Evolutionary conservation across 1,140 invertebrate genomes (phyloP), one percentile per base, ranked within the genome.

Genomic region (Drosophila aff.): DNA sequence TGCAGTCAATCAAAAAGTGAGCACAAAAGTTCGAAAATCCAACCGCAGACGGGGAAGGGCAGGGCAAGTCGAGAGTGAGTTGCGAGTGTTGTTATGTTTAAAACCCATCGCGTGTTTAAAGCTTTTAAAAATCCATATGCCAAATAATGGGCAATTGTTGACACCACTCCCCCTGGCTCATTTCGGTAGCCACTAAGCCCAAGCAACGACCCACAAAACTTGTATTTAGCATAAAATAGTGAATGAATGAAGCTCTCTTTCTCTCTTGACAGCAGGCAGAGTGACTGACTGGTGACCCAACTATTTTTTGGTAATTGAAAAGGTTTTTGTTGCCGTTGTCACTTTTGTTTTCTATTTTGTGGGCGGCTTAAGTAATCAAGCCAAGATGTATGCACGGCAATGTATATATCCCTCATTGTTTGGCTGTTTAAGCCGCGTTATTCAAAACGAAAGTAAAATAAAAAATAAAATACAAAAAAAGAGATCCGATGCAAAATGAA

Each of bases 221-320:
- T 18, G 38, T 72, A 73, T 72, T 73, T 72, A 38, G 69, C 69
- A 61, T 72, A 72, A 50, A 61, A 61, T 43, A 26, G 55, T 41
- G 44, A 46, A 59, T 16, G 8, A 26, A 15, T 11, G 44, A 47
- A 11, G 8, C 18, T 15, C n/a, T 18, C 28, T 18, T 7, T 38
- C 13, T 13, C 52, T 3, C 52, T 18, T 18, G 49, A 11, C 49
- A 18, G 2, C 28, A 33, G 26, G 0, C n/a, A 13, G 26, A 33
- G n/a, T 44, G 50, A 36, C 28, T 18, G n/a, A 64, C 58, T 53
- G 62, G 41, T 63, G 82, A 79, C 71, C 76, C 76, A 85, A 81
- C 79, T 59, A 77, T 69, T 82, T 86, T 83, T 87, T 85, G 26
- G 84, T 87, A 87, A 89, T 89, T 89, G 84, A 84, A 89, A 89